These are phyloP conservation scores for Amphiprion ocellaris DNA, from an alignment of 2,113 vertebrate species.

Conservation along the genomic window DNA sequence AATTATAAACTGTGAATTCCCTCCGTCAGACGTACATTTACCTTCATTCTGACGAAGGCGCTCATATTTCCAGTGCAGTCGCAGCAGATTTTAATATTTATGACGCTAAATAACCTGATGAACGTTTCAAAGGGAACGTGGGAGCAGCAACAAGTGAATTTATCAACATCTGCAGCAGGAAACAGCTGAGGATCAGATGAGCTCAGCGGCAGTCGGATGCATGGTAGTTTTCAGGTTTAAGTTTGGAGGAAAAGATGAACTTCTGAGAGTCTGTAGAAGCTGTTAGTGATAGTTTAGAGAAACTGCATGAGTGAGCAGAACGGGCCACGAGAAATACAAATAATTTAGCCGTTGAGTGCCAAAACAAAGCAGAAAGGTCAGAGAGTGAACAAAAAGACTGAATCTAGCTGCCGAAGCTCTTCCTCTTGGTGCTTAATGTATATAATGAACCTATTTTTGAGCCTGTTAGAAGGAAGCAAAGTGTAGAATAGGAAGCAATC, in stretches of 20 bases:
- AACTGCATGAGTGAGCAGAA: constrained; percentile 44
- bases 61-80: too few relatives aligned
- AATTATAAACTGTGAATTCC: neutral
- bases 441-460: constrained; percentile 72
- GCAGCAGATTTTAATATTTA: too few relatives aligned
- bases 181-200: neutral
- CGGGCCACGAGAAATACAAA: neutral
- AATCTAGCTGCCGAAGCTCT: constrained; percentile 54
- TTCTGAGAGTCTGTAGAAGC: constrained; percentile 27
- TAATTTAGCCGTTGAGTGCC: constrained; percentile 62
- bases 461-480: constrained; percentile 68
- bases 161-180: neutral
- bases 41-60: too few relatives aligned
- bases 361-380: constrained; percentile 60
- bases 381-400: constrained; percentile 31
- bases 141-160: too few relatives aligned
- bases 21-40: neutral
- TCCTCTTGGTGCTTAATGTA: constrained; percentile 77
- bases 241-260: neutral
- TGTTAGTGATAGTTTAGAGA: constrained; percentile 17
- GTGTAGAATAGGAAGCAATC: constrained; percentile 60
- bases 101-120: too few relatives aligned
- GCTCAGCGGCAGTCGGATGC: neutral
- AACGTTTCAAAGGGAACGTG: too few relatives aligned
- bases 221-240: constrained; percentile 17